Conservation (phyloP, 2,888 invertebrate genomes). For the Andrena flavipes region DNA sequence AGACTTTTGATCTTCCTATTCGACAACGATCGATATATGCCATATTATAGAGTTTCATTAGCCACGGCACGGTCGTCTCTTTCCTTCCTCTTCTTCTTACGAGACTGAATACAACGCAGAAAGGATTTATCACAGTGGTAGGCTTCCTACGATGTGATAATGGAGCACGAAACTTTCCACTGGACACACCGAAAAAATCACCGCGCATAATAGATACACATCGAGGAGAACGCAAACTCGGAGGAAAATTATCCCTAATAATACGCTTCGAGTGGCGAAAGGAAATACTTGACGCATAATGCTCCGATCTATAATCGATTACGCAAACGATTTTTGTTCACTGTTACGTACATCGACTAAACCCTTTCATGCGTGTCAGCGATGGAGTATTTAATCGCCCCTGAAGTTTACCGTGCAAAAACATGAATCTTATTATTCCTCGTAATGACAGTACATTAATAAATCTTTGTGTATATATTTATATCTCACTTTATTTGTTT, state of each 20-base stretch:
- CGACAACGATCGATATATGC: no score
- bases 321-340: constrained; percentile 17
- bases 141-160: neutral
- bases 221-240: constrained; percentile 3
- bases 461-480: neutral
- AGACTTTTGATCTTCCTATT: neutral
- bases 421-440: neutral
- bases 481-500: no score
- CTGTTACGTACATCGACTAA: constrained; percentile 17
- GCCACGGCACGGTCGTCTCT: neutral
- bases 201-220: constrained; percentile 14
- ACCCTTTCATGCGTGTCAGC: no score
- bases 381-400: neutral
- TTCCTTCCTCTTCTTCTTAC: neutral
- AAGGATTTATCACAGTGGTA: neutral
- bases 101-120: no score
- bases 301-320: constrained; percentile 13
- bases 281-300: constrained; percentile 10
- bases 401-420: neutral
- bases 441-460: neutral
- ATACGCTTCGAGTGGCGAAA: constrained; percentile 1
- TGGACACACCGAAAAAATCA: neutral
- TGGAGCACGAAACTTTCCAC: neutral
- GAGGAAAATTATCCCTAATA: constrained; percentile 27
- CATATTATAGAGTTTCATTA: no score